A percentile compares a stretch with the other conserved stretches of the same genome.
Conservation (phyloP, 2,113 vertebrate genomes). For the Syngnathus typhle region DNA sequence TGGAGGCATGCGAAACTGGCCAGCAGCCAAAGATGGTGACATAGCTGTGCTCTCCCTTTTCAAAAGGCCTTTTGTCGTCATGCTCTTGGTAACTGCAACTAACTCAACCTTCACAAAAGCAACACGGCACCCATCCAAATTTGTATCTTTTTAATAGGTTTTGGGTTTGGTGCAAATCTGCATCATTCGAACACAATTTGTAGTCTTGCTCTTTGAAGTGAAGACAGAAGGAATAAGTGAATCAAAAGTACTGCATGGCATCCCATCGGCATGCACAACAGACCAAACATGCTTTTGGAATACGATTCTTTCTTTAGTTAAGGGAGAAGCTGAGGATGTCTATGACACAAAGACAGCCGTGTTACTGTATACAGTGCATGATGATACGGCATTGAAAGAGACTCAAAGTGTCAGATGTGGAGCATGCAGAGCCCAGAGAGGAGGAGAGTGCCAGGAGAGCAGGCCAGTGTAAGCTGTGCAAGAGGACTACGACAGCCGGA, state of each 20-base stretch:
- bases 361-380: background rate
- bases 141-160: conserved; percentile 67
- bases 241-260: conserved; percentile 18
- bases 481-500: conserved; percentile 8
- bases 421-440: background rate
- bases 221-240: conserved; percentile 15
- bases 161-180: conserved; percentile 45
- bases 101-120: conserved; percentile 48
- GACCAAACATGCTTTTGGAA: conserved; percentile 15
- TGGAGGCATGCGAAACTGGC: conserved; percentile 61
- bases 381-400: background rate
- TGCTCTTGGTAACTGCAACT: conserved; percentile 22
- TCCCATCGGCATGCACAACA: conserved; percentile 16
- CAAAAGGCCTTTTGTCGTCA: conserved; percentile 49
- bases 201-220: background rate
- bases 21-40: conserved; percentile 72
- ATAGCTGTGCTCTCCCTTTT: conserved; percentile 41
- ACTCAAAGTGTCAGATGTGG: background rate
- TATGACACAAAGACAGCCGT: background rate
- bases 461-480: conserved; percentile 3
- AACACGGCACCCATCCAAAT: conserved; percentile 50
- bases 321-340: conserved; percentile 4
- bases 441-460: background rate
- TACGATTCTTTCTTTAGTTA: conserved; percentile 24
- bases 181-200: conserved; percentile 49